Conservation (phyloP, 30 jellyfish, hydroid and myxozoan genomes). For the Cassiopea xamachana region DNA sequence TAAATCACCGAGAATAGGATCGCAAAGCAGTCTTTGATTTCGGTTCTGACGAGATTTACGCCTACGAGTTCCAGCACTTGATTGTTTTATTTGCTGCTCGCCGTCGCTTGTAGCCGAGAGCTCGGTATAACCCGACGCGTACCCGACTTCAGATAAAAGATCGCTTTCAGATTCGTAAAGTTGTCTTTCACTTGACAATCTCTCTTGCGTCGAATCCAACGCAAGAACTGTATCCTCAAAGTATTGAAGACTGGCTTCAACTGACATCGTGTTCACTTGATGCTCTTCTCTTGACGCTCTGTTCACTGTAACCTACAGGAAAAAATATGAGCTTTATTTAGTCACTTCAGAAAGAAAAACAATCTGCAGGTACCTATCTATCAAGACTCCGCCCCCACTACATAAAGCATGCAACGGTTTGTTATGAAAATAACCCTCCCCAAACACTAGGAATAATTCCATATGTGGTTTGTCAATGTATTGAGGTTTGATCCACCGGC, state of each 20-base stretch:
- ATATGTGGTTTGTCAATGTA: neutral
- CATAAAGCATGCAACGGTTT: neutral
- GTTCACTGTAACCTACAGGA: slow-evolving; percentile 28
- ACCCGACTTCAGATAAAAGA: slow-evolving; percentile 69
- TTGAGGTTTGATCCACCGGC: neutral
- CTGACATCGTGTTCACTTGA: slow-evolving; percentile 45
- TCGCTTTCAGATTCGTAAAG: slow-evolving; percentile 74
- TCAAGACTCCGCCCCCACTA: neutral
- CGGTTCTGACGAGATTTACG: slow-evolving; percentile 71
- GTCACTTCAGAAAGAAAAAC: neutral
- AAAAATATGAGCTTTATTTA: neutral
- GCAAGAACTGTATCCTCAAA: slow-evolving; percentile 59
- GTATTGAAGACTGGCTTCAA: slow-evolving; percentile 57
- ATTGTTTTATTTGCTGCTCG: slow-evolving; percentile 36
- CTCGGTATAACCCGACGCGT: slow-evolving; percentile 80
- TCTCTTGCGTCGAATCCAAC: slow-evolving; percentile 1
- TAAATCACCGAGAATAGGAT: slow-evolving; percentile 59
- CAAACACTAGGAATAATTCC: neutral
- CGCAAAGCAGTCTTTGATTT: slow-evolving; percentile 61
- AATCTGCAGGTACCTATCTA: neutral
- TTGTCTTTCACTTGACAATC: slow-evolving; percentile 6
- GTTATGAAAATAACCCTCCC: neutral
- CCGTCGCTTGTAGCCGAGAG: slow-evolving; percentile 66
- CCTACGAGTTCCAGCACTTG: slow-evolving; percentile 31
- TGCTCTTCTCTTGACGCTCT: neutral